Conservation (phyloP, 2,888 invertebrate genomes). For the Meiosimyza decipiens region DNA sequence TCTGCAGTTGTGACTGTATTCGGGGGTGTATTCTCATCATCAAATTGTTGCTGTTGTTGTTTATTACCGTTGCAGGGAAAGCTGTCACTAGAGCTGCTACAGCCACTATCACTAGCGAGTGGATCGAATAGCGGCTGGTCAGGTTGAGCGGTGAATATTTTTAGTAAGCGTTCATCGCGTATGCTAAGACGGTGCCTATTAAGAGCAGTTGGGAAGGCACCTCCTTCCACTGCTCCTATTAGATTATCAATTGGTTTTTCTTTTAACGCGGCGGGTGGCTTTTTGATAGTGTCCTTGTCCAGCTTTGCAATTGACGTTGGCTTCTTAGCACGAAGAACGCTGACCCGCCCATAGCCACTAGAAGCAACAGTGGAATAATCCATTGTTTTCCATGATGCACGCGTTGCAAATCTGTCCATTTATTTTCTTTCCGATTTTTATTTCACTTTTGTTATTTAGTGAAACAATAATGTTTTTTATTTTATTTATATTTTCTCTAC, state of each 20-base stretch:
- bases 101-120: constrained; percentile 37
- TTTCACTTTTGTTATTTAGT: constrained; percentile 1
- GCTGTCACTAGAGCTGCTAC: constrained; percentile 40
- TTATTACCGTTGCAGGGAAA: constrained; percentile 11
- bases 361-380: constrained; percentile 47
- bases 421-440: background rate
- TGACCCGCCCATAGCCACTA: constrained; percentile 30
- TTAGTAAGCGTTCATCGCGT: constrained; percentile 46
- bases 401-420: constrained; percentile 58
- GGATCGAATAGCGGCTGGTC: constrained; percentile 46
- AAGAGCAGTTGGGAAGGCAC: background rate
- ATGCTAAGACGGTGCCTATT: constrained; percentile 45
- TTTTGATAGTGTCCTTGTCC: no score
- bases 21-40: constrained; percentile 2
- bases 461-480: background rate
- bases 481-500: no score
- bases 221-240: no score
- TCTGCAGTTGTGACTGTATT: background rate
- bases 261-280: no score
- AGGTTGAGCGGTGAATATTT: constrained; percentile 46
- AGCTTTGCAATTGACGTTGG: background rate
- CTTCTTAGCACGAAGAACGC: background rate
- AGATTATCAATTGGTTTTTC: no score
- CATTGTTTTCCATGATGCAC: constrained; percentile 55
- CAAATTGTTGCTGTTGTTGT: constrained; percentile 12